These are phyloP conservation scores for Fulica atra DNA, from an alignment of 2,113 vertebrate species.

Conservation along the genomic window DNA sequence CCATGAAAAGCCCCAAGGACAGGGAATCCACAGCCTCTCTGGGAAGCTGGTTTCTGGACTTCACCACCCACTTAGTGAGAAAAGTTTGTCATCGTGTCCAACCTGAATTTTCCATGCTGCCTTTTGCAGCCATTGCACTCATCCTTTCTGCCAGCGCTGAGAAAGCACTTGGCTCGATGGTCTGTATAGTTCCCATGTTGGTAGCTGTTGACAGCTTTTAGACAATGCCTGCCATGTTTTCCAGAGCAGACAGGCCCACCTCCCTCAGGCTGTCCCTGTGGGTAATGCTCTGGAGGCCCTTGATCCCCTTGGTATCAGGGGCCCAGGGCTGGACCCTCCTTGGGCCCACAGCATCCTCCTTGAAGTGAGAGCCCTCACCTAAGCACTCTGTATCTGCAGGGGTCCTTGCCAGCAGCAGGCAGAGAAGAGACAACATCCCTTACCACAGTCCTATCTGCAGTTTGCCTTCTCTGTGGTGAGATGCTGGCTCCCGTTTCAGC, in stretches of 20 bases:
- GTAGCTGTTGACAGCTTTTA: background rate
- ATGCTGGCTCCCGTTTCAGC: fast-evolving
- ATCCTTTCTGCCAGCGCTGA: background rate
- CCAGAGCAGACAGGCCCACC: background rate
- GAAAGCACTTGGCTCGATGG: background rate
- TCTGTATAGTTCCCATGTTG: background rate
- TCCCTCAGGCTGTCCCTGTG: background rate
- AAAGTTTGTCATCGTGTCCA: background rate
- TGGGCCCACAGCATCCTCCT: background rate
- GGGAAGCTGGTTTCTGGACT: background rate
- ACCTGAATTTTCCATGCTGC: background rate
- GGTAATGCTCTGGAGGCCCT: background rate
- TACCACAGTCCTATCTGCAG: background rate
- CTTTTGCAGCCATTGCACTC: background rate
- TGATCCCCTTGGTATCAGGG: background rate
- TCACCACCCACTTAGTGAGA: background rate
- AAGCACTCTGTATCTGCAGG: background rate
- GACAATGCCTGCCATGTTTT: background rate
- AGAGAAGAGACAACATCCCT: background rate
- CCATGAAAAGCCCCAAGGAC: background rate
- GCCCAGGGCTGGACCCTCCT: background rate
- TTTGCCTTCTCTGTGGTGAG: background rate
- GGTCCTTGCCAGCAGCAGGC: background rate
- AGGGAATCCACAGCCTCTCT: background rate
- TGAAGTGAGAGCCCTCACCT: background rate